Conservation (phyloP, 2,113 vertebrate species). For the Platanista minor region DNA sequence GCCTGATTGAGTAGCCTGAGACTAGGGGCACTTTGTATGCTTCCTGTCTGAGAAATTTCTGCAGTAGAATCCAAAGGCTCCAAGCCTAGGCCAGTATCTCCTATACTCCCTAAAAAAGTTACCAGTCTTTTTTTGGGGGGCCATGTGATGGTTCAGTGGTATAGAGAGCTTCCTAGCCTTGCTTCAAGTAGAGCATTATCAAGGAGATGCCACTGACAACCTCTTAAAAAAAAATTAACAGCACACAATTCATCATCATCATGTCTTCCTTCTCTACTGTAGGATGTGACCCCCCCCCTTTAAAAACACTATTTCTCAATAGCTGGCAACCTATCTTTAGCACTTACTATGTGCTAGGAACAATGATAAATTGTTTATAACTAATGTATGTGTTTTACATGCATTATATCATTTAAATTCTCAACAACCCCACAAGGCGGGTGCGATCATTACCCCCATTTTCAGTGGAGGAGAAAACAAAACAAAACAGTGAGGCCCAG, state of each 20-base stretch:
- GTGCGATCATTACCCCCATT: neutral
- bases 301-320: neutral
- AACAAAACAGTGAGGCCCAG: neutral
- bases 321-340: neutral
- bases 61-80: neutral
- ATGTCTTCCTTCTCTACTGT: neutral
- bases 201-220: neutral
- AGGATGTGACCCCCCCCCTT: neutral
- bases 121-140: neutral
- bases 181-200: neutral
- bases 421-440: neutral
- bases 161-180: neutral
- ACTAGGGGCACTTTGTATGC: neutral
- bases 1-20: neutral
- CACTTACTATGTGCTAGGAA: neutral
- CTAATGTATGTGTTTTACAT: neutral
- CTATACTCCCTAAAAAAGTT: too few relatives aligned
- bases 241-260: neutral
- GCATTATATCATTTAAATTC: neutral
- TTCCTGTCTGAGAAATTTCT: neutral
- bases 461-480: neutral
- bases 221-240: neutral
- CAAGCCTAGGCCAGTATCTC: neutral
- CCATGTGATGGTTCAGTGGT: neutral
- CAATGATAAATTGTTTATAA: neutral